These are phyloP conservation scores for Stigmatopora nigra DNA, from an alignment of 2,113 vertebrate species.

Conservation along the genomic window DNA sequence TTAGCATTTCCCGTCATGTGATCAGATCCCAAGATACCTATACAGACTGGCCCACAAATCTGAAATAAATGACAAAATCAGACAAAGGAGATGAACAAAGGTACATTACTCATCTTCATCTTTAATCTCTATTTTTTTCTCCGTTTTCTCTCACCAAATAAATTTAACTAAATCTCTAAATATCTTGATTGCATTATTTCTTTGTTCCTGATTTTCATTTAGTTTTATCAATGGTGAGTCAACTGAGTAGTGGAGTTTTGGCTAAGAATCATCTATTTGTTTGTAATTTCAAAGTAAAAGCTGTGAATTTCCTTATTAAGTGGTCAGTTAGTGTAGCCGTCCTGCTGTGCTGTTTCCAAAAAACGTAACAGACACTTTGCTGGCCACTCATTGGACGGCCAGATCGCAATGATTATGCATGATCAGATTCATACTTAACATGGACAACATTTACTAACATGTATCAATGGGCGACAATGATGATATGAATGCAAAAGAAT, in stretches of 20 bases:
- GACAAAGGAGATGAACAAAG: too few relatives aligned
- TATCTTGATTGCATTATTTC: too few relatives aligned
- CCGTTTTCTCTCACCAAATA: too few relatives aligned
- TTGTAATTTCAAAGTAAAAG: background rate
- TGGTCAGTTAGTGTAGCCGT: background rate
- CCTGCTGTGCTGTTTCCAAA: background rate
- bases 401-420: background rate
- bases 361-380: background rate
- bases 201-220: too few relatives aligned
- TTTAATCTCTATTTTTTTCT: too few relatives aligned
- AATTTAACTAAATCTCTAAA: too few relatives aligned
- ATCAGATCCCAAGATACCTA: too few relatives aligned
- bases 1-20: too few relatives aligned
- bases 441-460: background rate
- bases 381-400: background rate
- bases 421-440: background rate
- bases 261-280: background rate
- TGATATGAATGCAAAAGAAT: slow-evolving; percentile 23
- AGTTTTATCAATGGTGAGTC: background rate
- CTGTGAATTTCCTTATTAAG: background rate
- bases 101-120: too few relatives aligned
- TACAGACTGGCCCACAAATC: too few relatives aligned
- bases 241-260: background rate
- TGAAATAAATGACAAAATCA: too few relatives aligned
- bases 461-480: slow-evolving; percentile 21